Evolutionary conservation across 2,888 invertebrate genomes (phyloP), one percentile per base, ranked within the genome.

Genomic region (Macrophya alboannulata): DNA sequence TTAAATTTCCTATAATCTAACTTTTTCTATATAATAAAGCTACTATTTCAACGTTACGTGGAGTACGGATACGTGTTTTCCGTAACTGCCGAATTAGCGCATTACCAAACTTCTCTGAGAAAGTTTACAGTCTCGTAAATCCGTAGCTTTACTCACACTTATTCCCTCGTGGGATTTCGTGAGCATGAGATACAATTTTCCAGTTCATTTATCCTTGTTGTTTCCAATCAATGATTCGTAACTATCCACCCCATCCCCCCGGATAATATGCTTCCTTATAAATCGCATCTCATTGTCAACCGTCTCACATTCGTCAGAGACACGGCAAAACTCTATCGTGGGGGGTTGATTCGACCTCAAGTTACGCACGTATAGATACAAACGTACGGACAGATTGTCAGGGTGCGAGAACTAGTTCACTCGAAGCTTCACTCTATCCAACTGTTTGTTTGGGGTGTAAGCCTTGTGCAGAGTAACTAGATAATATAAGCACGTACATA

Each of bases 51-150:
- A 88, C 89, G 89, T 91, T 91, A 91, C 91, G 90, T 90, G 88
- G 86, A 87, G 87, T 88, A 84, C 87, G 88, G 91, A 91, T 90
- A 91, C 91, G 91, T 91, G 91, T 84, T 71, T 62, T 55, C 84
- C 84, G 79, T 81, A 85, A 89, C 88, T 88, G 87, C 87, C 90
- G 90, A 91, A 92, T 92, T 92, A 93, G 92, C 92, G 92, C 92
- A 91, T 93, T 93, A 92, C 92, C 91, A 91, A 93, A 93, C 91
- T 93, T 93, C 91, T 90, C 91, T 90, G 88, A 88, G 89, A 89
- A 86, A 91, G 89, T 90, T 87, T 89, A 87, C 88, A 45, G 31
- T 25, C 51, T 83, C 62, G 65, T 83, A 83, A 71, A 83, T 83
- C 51, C 83, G 48, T 4, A 15, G 68, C 25, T 83, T 68, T 43